These are phyloP conservation scores for Hemibagrus wyckioides DNA, from an alignment of 2,113 vertebrate genomes.

Conservation along the genomic window DNA sequence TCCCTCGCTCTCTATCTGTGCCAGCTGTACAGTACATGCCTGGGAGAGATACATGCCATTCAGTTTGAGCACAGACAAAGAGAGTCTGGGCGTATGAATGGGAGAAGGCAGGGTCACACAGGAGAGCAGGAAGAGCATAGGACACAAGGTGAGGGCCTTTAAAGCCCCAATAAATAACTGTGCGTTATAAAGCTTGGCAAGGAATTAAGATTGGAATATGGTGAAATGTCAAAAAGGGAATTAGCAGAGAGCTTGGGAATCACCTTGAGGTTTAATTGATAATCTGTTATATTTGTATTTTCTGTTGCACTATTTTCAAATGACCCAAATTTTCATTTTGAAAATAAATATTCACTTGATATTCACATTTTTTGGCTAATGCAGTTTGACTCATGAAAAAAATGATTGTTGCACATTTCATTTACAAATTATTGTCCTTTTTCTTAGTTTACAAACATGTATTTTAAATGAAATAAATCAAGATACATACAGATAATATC, in stretches of 20 bases:
- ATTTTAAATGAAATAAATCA: too few species aligned
- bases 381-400: neutral
- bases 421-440: neutral
- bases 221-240: neutral
- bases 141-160: slow-evolving; percentile 4
- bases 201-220: neutral
- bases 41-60: slow-evolving; percentile 54
- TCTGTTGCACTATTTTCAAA: neutral
- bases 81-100: slow-evolving; percentile 56
- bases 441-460: neutral
- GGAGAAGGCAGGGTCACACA: slow-evolving; percentile 45
- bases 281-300: neutral
- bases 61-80: slow-evolving; percentile 64
- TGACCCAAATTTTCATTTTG: neutral
- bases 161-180: slow-evolving; percentile 6
- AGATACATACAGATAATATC: too few species aligned
- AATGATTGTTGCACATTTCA: neutral
- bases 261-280: neutral
- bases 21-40: slow-evolving; percentile 14
- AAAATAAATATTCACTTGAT: neutral
- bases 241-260: neutral
- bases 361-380: neutral
- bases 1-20: slow-evolving; percentile 22
- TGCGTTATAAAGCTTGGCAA: slow-evolving; percentile 11
- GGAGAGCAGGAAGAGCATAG: slow-evolving; percentile 14